Conservation (phyloP, 2,113 vertebrate genomes). For the Perca flavescens region DNA sequence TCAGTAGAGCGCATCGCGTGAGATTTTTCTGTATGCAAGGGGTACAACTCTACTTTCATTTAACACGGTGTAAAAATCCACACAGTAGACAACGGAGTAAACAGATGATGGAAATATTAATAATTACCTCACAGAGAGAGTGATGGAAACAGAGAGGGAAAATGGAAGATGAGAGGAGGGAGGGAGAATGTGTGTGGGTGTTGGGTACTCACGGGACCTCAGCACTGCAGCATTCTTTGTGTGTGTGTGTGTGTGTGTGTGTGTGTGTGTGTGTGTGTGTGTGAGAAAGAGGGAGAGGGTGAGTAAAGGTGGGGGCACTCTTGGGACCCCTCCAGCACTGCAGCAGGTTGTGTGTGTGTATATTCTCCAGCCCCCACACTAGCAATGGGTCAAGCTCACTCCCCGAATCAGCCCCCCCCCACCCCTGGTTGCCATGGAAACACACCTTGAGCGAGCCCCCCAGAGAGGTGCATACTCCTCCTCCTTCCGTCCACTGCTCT, state of each 20-base stretch:
- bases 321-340: constrained; percentile 86
- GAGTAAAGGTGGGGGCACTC: constrained; percentile 83
- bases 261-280: constrained; percentile 67
- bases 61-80: constrained; percentile 13
- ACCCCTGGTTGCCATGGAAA: constrained; percentile 93
- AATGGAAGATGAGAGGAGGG: constrained; percentile 68
- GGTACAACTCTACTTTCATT: neutral
- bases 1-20: neutral
- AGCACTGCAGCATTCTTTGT: constrained; percentile 82
- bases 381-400: constrained; percentile 94
- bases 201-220: constrained; percentile 77
- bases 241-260: constrained; percentile 63
- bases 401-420: constrained; percentile 84
- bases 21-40: neutral
- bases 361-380: constrained; percentile 87
- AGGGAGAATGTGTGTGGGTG: constrained; percentile 76
- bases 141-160: constrained; percentile 64
- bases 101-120: constrained; percentile 70
- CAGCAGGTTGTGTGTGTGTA: constrained; percentile 79
- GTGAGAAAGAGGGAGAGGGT: constrained; percentile 60
- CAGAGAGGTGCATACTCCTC: constrained; percentile 91
- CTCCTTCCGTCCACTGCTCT: constrained; percentile 71
- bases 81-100: constrained; percentile 44
- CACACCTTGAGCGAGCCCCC: constrained; percentile 95
- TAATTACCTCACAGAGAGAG: constrained; percentile 69